Evolutionary conservation across 2,113 vertebrate genomes (phyloP).

Genomic region (Gobiocypris rarus): DNA sequence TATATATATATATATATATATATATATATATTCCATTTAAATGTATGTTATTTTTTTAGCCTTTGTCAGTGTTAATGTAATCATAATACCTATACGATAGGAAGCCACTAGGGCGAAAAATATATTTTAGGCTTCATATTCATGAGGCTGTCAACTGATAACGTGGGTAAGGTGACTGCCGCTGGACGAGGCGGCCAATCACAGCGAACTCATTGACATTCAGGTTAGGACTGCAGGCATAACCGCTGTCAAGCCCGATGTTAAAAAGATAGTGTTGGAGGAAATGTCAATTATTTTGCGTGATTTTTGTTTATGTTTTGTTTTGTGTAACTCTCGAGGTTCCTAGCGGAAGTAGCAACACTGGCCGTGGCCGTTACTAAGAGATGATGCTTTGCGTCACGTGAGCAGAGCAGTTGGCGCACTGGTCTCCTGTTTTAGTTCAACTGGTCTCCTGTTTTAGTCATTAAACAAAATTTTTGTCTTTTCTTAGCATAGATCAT

Average conservation of each 20-base stretch:
- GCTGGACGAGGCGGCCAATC: conserved; percentile 2
- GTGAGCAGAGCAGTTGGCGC: conserved; percentile 11
- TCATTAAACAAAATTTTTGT: not conserved
- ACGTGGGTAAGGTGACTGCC: not conserved
- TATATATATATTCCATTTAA: too few relatives aligned
- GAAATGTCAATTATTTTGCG: too few relatives aligned
- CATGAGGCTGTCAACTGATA: not conserved
- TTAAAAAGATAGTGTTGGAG: too few relatives aligned
- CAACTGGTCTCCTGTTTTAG: too few relatives aligned
- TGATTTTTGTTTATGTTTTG: too few relatives aligned
- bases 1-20: too few relatives aligned
- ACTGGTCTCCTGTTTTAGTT: too few relatives aligned
- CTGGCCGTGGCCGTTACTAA: not conserved
- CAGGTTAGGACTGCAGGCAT: not conserved
- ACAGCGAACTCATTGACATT: not conserved
- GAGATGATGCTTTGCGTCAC: not conserved
- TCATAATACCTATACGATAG: not conserved
- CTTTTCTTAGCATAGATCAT: not conserved
- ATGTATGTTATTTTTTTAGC: too few relatives aligned
- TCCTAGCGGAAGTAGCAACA: not conserved
- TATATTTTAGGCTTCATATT: not conserved
- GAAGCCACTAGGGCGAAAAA: not conserved
- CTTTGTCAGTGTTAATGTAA: not conserved
- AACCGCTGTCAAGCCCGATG: not conserved
- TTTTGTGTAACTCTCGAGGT: not conserved